Evolutionary conservation across 2,888 invertebrate genomes (phyloP).

Genomic region (Cantharis rufa): DNA sequence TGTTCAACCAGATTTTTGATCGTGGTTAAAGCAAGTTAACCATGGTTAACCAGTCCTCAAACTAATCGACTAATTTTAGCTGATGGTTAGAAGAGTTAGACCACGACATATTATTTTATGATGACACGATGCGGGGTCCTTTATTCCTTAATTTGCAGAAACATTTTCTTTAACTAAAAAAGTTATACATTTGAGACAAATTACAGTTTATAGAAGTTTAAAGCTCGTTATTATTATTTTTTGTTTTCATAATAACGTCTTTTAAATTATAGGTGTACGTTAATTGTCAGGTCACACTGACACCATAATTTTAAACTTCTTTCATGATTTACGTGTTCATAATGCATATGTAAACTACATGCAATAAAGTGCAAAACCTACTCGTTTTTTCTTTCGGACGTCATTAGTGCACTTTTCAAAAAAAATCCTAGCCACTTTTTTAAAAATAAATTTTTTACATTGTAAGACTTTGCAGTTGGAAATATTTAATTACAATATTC

Average conservation of each 20-base stretch:
- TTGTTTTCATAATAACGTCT: neutral
- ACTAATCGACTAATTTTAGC: too few relatives aligned
- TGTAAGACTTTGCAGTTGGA: too few relatives aligned
- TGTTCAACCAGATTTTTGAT: too few relatives aligned
- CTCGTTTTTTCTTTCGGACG: neutral
- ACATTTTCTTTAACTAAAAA: neutral
- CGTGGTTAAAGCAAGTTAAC: too few relatives aligned
- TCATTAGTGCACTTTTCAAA: neutral
- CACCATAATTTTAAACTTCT: neutral
- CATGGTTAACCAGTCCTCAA: too few relatives aligned
- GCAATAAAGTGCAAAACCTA: neutral
- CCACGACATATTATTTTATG: too few relatives aligned
- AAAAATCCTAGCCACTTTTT: neutral
- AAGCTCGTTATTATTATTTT: neutral
- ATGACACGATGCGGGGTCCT: too few relatives aligned
- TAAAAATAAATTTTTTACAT: too few relatives aligned
- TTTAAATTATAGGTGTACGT: neutral
- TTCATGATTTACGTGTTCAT: neutral
- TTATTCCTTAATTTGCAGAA: neutral
- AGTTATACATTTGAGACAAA: neutral
- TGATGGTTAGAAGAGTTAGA: too few relatives aligned
- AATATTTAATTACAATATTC: too few relatives aligned
- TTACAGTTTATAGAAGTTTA: neutral
- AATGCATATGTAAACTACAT: neutral
- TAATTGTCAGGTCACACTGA: neutral